Evolutionary conservation across 53 echinoderm and acorn worm genomes (phyloP).

Genomic region (Glandiceps talaboti): DNA sequence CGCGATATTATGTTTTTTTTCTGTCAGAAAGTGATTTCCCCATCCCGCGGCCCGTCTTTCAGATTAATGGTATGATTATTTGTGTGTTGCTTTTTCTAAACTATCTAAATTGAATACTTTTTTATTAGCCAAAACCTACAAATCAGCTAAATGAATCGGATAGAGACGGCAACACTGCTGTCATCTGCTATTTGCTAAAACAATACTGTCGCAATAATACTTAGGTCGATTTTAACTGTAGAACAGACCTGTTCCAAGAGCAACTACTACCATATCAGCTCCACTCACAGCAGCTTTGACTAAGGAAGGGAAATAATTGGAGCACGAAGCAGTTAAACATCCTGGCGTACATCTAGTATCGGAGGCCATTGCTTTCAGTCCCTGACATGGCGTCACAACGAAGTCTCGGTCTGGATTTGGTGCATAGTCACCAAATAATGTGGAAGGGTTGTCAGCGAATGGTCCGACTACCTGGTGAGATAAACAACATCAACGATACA

Average conservation of each 20-base stretch:
- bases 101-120: no score
- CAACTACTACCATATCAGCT: slow-evolving; percentile 59
- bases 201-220: no score
- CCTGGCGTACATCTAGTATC: slow-evolving; percentile 34
- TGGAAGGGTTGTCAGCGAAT: slow-evolving; percentile 42
- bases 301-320: slow-evolving; percentile 23
- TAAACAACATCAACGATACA: neutral
- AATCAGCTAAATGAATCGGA: no score
- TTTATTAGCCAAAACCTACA: no score
- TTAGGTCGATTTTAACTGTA: no score
- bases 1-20: no score
- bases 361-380: slow-evolving; percentile 29
- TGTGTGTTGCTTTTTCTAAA: no score
- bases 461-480: slow-evolving; percentile 62
- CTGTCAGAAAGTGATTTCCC: no score
- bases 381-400: slow-evolving; percentile 31
- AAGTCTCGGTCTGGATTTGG: slow-evolving; percentile 37
- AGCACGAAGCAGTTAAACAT: slow-evolving; percentile 43
- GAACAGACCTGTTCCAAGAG: slow-evolving; percentile 56
- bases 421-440: slow-evolving; percentile 52
- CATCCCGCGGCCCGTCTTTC: no score
- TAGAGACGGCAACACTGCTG: no score
- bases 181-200: no score
- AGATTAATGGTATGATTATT: no score
- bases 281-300: slow-evolving; percentile 34